phyloP scores from a whole-genome alignment of 1,140 invertebrate genomes.

The Idris sp. region DNA sequence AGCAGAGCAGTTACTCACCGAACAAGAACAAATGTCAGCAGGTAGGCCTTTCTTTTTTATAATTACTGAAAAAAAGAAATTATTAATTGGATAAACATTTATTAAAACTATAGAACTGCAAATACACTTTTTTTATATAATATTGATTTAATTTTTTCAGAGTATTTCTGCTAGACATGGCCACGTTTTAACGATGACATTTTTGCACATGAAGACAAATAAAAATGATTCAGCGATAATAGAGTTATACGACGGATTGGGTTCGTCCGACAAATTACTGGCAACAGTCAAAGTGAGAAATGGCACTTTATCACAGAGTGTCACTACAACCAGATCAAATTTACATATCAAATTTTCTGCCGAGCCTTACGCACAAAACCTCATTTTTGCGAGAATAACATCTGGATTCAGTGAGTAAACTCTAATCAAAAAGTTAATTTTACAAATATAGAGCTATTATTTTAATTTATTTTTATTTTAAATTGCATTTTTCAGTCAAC shows the following conservation, averaged over 20 bases:
- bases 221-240: constrained; percentile 85
- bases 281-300: constrained; percentile 85
- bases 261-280: constrained; percentile 83
- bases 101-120: no score
- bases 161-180: constrained; percentile 86
- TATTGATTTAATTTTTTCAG: constrained; percentile 70
- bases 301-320: constrained; percentile 89
- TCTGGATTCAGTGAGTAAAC: constrained; percentile 82
- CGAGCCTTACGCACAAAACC: constrained; percentile 82
- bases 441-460: no score
- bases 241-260: constrained; percentile 88
- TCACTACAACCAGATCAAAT: constrained; percentile 87
- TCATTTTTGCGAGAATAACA: constrained; percentile 86
- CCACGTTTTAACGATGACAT: constrained; percentile 89
- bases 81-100: no score
- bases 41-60: no score
- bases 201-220: constrained; percentile 87
- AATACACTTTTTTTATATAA: no score
- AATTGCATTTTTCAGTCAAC: no score
- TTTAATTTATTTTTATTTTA: no score
- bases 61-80: no score
- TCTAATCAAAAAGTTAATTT: no score
- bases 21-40: constrained; percentile 84
- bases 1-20: constrained; percentile 85
- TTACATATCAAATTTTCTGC: constrained; percentile 87